Evolutionary conservation across 2,797 vertebrate genomes (phyloP).

Genomic region (Hozukius guyotensis): DNA sequence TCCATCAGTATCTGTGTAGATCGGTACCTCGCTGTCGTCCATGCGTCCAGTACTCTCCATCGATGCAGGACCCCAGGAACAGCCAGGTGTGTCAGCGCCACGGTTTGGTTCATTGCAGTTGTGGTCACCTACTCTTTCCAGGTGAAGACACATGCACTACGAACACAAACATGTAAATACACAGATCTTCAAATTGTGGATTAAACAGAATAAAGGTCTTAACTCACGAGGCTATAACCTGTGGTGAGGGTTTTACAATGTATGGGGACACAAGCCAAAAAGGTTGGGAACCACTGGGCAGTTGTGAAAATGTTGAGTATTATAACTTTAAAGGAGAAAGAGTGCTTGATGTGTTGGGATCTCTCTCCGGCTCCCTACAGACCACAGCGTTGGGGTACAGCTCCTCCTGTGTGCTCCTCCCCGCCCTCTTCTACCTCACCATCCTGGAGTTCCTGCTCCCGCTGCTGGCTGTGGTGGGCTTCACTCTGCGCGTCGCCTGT

Average conservation of each 20-base stretch:
- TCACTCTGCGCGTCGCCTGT: slow-evolving; percentile 91
- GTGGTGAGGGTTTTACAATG: background rate
- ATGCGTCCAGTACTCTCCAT: slow-evolving; percentile 83
- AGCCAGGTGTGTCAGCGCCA: slow-evolving; percentile 85
- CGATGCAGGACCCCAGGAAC: slow-evolving; percentile 88
- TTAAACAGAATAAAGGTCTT: background rate
- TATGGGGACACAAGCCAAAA: background rate
- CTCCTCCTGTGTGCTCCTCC: slow-evolving; percentile 81
- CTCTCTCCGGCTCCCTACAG: slow-evolving; percentile 54
- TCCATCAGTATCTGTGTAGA: slow-evolving; percentile 90
- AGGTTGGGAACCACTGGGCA: background rate
- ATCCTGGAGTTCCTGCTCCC: slow-evolving; percentile 94
- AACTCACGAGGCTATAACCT: background rate
- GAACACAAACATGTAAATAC: background rate
- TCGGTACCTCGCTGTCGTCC: slow-evolving; percentile 94
- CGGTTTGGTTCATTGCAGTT: slow-evolving; percentile 90
- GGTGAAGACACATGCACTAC: slow-evolving; percentile 43
- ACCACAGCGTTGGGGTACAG: slow-evolving; percentile 81
- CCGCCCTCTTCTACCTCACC: slow-evolving; percentile 88
- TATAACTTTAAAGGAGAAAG: background rate
- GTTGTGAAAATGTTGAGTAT: background rate
- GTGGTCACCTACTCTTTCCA: slow-evolving; percentile 92
- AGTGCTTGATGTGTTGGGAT: background rate
- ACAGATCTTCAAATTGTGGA: background rate
- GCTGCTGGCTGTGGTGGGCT: slow-evolving; percentile 88